Conservation (phyloP, 2,797 vertebrate genomes). For the Notamacropus eugenii region DNA sequence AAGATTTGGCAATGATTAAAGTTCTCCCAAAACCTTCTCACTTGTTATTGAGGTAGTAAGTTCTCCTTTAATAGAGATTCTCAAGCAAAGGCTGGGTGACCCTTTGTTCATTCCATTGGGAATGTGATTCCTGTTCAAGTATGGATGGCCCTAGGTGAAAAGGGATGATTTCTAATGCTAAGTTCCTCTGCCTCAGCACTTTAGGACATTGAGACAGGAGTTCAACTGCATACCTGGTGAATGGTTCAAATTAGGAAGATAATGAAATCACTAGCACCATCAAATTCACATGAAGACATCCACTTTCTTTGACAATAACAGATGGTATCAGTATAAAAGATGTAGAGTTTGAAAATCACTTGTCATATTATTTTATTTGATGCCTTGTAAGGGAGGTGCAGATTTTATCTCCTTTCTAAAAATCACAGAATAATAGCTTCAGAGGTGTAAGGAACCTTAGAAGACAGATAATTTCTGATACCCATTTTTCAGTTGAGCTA, state of each 20-base stretch:
- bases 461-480: neutral
- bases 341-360: neutral
- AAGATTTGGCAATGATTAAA: neutral
- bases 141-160: neutral
- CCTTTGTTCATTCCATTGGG: neutral
- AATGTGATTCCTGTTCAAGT: neutral
- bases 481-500: too few relatives aligned
- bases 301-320: too few relatives aligned
- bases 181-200: neutral
- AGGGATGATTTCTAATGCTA: neutral
- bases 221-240: too few relatives aligned
- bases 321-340: neutral
- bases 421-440: neutral
- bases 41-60: neutral
- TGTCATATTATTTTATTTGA: neutral
- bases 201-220: too few relatives aligned
- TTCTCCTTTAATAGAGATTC: neutral
- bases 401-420: neutral
- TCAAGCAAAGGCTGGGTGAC: neutral
- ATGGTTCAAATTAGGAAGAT: too few relatives aligned
- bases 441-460: neutral
- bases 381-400: neutral
- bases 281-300: too few relatives aligned
- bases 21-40: too few relatives aligned
- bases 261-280: too few relatives aligned